Base-by-base conservation (phyloP, 2,888 invertebrate species). In the Hypselothyrea guttata region DNA sequence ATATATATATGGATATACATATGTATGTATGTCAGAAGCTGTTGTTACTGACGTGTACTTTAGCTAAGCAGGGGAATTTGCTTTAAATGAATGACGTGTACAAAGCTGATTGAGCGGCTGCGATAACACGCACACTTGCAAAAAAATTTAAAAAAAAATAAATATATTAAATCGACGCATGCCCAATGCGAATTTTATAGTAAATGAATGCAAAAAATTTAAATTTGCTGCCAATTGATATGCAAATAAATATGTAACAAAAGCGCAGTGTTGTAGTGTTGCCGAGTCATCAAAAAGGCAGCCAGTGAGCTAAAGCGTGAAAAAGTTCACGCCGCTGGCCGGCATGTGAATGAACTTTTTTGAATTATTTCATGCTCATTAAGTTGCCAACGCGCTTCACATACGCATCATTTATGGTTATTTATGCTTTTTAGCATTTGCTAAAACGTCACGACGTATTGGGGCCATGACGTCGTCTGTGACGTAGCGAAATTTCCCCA, bases 61-160 rank as follows among this genome's bases (percentile, higher is more conserved):
- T n/a, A n/a, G n/a, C n/a, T n/a, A n/a, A n/a, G 58, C 73, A 30
- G 56, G 30, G 48, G 41, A 49, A 54, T 62, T 51, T 57, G 31
- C 46, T 57, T 63, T 38, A 59, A 64, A 62, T 81, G 86, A 64
- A 62, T 81, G 86, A 81, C 81, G 81, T 81, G 81, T 84, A 86
- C 82, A 52, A 75, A 66, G 58, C 73, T 42, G 83, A 83, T 85
- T 79, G 85, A 78, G 47, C 33, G 60, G 54, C 28, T 51, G 42
- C 40, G 44, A 40, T 38, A 11, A n/a, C 37, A 16, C 9, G 16
- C 33, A 15, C 35, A 51, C 35, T n/a, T n/a, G n/a, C n/a, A n/a
- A n/a, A n/a, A n/a, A n/a, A n/a, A n/a, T n/a, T n/a, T n/a, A n/a
- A n/a, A n/a, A n/a, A n/a, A n/a, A n/a, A n/a, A 55, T 45, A 54